Base-by-base conservation (phyloP, 1,140 invertebrate species). In the Ceratina calcarata region DNA sequence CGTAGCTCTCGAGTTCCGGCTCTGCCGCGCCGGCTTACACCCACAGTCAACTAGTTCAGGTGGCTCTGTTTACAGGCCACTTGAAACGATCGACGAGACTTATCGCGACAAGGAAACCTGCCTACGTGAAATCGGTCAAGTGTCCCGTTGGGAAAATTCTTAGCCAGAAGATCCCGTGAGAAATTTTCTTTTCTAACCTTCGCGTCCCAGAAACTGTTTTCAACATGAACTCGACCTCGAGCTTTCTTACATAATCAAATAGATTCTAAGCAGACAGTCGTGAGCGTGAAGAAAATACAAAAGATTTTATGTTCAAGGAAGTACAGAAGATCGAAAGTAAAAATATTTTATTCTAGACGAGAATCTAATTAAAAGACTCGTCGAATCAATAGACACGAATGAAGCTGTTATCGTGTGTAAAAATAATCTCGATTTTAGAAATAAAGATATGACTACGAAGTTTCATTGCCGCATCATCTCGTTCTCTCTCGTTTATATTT, bases 51-150 rank as follows among this genome's bases (percentile, higher is more conserved):
- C 66, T 68, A 62, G 53, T 53, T 78, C 64, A 68, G 20, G n/a
- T 49, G 55, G 68, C 57, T 49, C 69, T 84, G 82, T 84, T 84
- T 83, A 68, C 77, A 68, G 55, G 82, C 75, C 77, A 80, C 82
- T 84, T 76, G n/a, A 70, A 3, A 13, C 58, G 16, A 51, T 57
- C 66, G 58, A 61, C 57, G 81, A 81, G 66, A 51, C 71, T 84
- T 84, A 83, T 84, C 83, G 83, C 22, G 12, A 69, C 13, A 60
- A 4, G 55, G 53, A 32, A 32, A 60, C 58, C 61, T 62, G 51
- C n/a, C 65, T 37, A 22, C 49, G 67, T 49, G 74, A 77, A 84
- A 84, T 84, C 71, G 82, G 81, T 84, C 83, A 76, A 84, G 77
- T 80, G 71, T 53, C 16, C 20, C 49, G 66, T 58, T 16, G 71